Evolutionary conservation across 2,888 invertebrate species (phyloP), one percentile per base, ranked within the genome.

Genomic region (Mythimna pallens): DNA sequence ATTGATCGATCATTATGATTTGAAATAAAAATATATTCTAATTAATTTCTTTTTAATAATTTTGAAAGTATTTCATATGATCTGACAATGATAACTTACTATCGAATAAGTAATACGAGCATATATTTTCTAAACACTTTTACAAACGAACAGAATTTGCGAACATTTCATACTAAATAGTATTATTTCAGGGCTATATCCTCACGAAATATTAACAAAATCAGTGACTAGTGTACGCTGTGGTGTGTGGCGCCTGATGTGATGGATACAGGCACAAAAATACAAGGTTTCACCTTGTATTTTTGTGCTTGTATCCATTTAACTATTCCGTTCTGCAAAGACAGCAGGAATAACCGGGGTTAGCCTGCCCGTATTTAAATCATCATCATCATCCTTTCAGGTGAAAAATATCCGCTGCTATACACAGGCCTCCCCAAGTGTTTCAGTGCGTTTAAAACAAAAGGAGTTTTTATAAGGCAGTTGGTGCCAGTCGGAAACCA

Each of bases 401-500:
- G 14, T 3, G 43, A 47, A 17, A 47, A 5, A 47, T 1, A 3
- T 47, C 14, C 43, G 17, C 5, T 47, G 14, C 43, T 17, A 14
- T 43, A 43, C 3, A 34, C 3, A 34, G 25, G 25, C 36, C 36
- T 36, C 36, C 36, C 3, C 30, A 30, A 30, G 30, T 30, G 30
- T 87, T 88, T 84, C 83, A 87, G 88, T 79, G 84, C 86, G 88
- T 90, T 89, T 81, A 89, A 85, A 90, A 91, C 90, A 89, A 90
- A 92, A 90, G 87, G 86, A 83, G 85, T 79, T 83, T 88, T 92
- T 92, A 91, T 88, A 66, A 64, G 72, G 36, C 65, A 72, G 72
- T 82, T 87, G 93, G 93, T 93, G 93, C 92, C 93, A 89, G 79
- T 88, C 86, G 89, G 88, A 89, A 88, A 86, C 73, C 86, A 80